Base-by-base conservation (phyloP, 2,797 vertebrate species). In the Silurus lanzhouensis region DNA sequence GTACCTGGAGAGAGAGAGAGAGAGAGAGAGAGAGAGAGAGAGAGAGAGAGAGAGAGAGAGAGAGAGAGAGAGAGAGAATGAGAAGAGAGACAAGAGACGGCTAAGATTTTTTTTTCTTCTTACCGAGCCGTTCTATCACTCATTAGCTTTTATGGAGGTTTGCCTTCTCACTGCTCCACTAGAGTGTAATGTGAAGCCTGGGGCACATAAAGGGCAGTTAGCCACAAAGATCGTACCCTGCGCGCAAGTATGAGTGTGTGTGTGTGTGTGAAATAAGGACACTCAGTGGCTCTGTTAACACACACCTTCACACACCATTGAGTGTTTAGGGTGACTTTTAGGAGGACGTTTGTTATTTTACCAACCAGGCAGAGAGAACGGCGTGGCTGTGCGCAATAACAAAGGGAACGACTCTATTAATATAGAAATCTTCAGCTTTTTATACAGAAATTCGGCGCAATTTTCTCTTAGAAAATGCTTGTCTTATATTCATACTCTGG, bases 141-240 rank as follows among this genome's bases (percentile, higher is more conserved):
- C 72, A 83, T 83, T 89, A 83, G 75, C 38, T 89, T 88, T 86
- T 83, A 81, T 85, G 83, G 75, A 85, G 79, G 74, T 87, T 85
- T 72, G 66, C 58, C 74, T 85, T 83, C 57, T 78, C 60, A 67
- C 68, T 38, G 48, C 74, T 80, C 27, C n/a, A 63, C 58, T 68
- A 46, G n/a, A 68, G 83, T 71, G 74, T 85, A 85, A 85, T 87
- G 79, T 76, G 75, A 85, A 58, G 83, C 85, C 83, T 81, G 81
- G 79, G 86, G 70, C 70, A 67, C 15, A 71, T 68, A 83, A 83
- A 87, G 27, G 82, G 44, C 82, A 81, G 75, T 83, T 89, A 74
- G 76, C 67, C 72, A 81, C 85, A 58, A 85, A 80, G 48, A 67
- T 70, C 55, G 38, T 31, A 44, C 27, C 60, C 77, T 77, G n/a